Evolutionary conservation across 1,140 invertebrate genomes (phyloP).

Genomic region (Sinella curviseta): DNA sequence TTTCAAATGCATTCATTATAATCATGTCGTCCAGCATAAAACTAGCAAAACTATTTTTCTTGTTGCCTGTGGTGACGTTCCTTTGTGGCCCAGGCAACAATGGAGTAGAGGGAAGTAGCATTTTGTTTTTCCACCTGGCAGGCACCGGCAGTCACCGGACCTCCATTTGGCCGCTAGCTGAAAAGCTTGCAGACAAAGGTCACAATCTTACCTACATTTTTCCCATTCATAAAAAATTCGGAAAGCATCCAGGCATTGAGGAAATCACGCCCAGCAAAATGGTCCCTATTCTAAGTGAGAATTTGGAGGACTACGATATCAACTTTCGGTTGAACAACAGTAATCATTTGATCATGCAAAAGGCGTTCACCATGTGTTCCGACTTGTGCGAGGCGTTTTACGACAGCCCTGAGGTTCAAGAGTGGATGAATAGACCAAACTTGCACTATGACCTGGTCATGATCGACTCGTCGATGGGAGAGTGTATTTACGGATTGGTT

Average conservation of each 20-base stretch:
- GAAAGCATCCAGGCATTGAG: neutral
- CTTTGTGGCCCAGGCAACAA: too few species aligned
- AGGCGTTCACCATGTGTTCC: too few species aligned
- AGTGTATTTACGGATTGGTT: neutral
- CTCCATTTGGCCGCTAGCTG: neutral
- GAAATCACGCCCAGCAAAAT: neutral
- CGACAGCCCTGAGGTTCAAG: neutral
- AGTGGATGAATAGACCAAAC: neutral
- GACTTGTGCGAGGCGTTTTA: neutral
- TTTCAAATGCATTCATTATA: too few species aligned
- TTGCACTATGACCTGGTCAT: neutral
- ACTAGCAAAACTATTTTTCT: too few species aligned
- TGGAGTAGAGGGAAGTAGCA: too few species aligned
- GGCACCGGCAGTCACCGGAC: neutral
- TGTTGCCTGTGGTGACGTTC: too few species aligned
- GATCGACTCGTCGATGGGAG: neutral
- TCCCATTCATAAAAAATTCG: neutral
- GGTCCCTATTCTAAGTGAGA: neutral
- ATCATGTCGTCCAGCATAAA: too few species aligned
- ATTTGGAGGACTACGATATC: neutral
- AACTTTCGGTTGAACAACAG: neutral
- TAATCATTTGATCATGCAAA: neutral
- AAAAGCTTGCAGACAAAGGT: neutral
- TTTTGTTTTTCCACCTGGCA: neutral
- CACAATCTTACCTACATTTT: conserved; percentile 13